Conservation (phyloP, 2,797 vertebrate species). For the Myotis myotis region DNA sequence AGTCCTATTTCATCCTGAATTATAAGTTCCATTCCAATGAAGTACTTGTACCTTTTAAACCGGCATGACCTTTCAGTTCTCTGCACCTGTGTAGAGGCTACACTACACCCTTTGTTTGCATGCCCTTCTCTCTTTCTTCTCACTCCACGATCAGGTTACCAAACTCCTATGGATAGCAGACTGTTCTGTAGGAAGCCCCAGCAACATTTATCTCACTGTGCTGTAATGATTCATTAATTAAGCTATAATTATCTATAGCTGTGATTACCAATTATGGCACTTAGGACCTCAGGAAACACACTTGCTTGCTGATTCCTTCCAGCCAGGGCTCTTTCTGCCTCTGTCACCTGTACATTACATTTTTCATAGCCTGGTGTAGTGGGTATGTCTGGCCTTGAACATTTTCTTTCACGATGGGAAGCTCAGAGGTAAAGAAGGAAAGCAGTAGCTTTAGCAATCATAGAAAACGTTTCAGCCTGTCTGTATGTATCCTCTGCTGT, state of each 20-base stretch:
- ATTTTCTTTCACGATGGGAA: not conserved
- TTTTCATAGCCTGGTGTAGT: not conserved
- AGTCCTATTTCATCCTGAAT: not conserved
- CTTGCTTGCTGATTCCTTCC: not conserved
- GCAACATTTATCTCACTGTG: not conserved
- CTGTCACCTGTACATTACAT: not conserved
- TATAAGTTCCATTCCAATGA: not conserved
- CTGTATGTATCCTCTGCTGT: not conserved
- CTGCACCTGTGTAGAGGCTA: too few species aligned
- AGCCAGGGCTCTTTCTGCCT: not conserved
- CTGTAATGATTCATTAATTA: not conserved
- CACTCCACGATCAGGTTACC: not conserved
- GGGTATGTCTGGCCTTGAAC: not conserved
- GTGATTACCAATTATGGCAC: not conserved
- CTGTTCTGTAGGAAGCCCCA: not conserved
- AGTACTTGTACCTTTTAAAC: not conserved
- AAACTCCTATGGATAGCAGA: not conserved
- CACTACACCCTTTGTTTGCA: not conserved
- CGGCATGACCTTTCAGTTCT: not conserved
- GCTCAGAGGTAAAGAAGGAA: not conserved
- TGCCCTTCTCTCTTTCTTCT: not conserved
- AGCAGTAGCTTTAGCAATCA: not conserved
- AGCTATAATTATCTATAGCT: not conserved
- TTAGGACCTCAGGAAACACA: not conserved
- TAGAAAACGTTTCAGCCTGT: not conserved